Evolutionary conservation across 2,113 vertebrate species (phyloP).

Genomic region (Salvelinus sp.): DNA sequence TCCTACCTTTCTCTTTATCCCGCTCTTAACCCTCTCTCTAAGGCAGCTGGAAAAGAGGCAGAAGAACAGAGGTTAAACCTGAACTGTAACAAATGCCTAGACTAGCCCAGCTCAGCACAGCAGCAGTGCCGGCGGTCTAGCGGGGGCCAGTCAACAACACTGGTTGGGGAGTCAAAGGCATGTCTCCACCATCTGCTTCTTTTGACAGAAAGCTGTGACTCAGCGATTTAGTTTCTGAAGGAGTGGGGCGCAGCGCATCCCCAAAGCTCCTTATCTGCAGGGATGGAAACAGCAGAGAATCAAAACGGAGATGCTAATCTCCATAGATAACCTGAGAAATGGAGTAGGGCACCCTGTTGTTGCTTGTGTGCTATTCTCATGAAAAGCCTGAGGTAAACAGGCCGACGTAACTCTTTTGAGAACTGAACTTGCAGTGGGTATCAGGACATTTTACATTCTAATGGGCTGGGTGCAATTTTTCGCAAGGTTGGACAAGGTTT

Average conservation of each 20-base stretch:
- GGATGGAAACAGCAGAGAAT: slow-evolving; percentile 14
- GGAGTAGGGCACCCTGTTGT: too few species aligned
- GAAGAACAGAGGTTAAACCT: slow-evolving; percentile 8
- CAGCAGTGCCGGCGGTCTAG: background rate
- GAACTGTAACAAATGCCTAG: slow-evolving; percentile 8
- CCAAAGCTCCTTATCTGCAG: slow-evolving; percentile 33
- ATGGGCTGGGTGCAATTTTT: background rate
- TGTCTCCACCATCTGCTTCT: slow-evolving; percentile 40
- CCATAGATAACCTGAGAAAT: too few species aligned
- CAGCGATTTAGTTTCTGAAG: slow-evolving; percentile 31
- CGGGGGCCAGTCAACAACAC: slow-evolving; percentile 16
- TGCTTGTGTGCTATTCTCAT: too few species aligned
- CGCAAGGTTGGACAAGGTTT: too few species aligned
- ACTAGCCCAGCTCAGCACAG: background rate
- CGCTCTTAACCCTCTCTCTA: background rate
- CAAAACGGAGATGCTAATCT: slow-evolving; percentile 26
- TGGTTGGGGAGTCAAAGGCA: slow-evolving; percentile 2
- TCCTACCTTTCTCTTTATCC: background rate
- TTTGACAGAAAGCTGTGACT: slow-evolving; percentile 44
- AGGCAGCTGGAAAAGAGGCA: slow-evolving; percentile 11
- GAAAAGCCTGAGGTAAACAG: too few species aligned
- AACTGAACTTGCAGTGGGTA: too few species aligned
- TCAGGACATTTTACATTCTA: background rate
- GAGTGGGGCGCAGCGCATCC: background rate
- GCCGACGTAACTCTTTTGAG: background rate